Base-by-base conservation (phyloP, 2,888 invertebrate species). In the Antheraea assamensis region DNA sequence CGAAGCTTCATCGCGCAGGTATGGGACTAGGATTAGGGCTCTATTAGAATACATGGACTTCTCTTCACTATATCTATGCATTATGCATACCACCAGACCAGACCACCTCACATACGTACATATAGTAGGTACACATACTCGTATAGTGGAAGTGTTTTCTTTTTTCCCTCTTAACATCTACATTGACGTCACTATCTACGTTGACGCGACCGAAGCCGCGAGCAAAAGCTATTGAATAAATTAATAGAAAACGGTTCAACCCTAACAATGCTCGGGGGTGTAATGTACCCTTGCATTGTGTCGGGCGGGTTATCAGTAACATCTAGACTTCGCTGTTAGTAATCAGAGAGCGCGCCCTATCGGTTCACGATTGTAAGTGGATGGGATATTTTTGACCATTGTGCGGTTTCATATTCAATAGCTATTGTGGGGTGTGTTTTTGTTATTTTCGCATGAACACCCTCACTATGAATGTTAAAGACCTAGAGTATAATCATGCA, bases 301-400 rank as follows among this genome's bases (percentile, higher is more conserved):
- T 78, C 77, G 79, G 78, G 72, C 77, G 71, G 91, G 91, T 92
- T 92, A 93, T 92, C 92, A 80, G 83, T 76, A 75, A 82, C 85
- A 92, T 92, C 92, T 92, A 90, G 90, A 90, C 90, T 90, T 87
- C 85, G 82, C 84, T 80, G 82, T 82, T 85, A 76, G 90, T 89
- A 91, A 92, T 92, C 88, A 90, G 72, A 75, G 71, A 72, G 74
- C 77, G 74, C 77, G 79, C 82, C 81, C 80, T 81, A 82, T 85
- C 87, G 81, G 81, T 78, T 80, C 83, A 27, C 81, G 82, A 85
- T 87, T 87, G 85, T 82, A 64, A 64, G 76, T 79, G 75, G 76
- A 76, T 77, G 79, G 83, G 85, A 79, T 78, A 74, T 75, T 78
- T 81, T 81, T 75, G 75, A 75, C 77, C 76, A 72, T 74, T 76